Base-by-base conservation (phyloP, 2,113 vertebrate genomes). In the Perognathus longimembris region DNA sequence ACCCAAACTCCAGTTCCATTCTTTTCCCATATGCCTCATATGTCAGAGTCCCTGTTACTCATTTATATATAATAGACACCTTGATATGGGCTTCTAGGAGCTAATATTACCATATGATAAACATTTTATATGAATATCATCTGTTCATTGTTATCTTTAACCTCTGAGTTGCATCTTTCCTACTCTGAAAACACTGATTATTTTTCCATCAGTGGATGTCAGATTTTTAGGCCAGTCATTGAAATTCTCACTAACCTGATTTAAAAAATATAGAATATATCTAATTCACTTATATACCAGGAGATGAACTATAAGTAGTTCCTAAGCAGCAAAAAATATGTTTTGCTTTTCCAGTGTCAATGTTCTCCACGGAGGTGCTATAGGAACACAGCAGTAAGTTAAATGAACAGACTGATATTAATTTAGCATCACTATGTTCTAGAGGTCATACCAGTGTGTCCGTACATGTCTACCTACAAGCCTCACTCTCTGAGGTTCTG, bases 221-320 rank as follows among this genome's bases (percentile, higher is more conserved):
- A 79, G 32, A 6, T 85, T 78, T 88, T n/a, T 61, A 92, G 42
- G 30, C 20, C 17, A 85, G 32, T 83, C 18, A 38, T 84, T 93
- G 77, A 70, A 81, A 22, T 28, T 71, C 42, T 86, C n/a, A 83
- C 26, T 69, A 83, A 87, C 5, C 21, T 85, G 83, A 18, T 85
- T 83, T 86, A 26, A 69, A 93, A 70, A 67, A 57, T 3, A 85
- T 3, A 85, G 22, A 91, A 80, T 63, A 92, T 32, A 80, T 89
- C 4, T 77, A 69, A 87, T 88, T 89, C 61, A 89, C 18, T 40
- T 57, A 40, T 70, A 50, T 88, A 6, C 20, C 61, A 61, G 64
- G 24, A 67, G 14, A 85, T 81, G 30, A 94, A 50, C 8, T 4
- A 81, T 87, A 17, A 21, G 15, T 1, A 63, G 38, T 81, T 78